These are phyloP conservation scores for Lacanobia wlatinum DNA, from an alignment of 2,888 invertebrate species.

Conservation along the genomic window DNA sequence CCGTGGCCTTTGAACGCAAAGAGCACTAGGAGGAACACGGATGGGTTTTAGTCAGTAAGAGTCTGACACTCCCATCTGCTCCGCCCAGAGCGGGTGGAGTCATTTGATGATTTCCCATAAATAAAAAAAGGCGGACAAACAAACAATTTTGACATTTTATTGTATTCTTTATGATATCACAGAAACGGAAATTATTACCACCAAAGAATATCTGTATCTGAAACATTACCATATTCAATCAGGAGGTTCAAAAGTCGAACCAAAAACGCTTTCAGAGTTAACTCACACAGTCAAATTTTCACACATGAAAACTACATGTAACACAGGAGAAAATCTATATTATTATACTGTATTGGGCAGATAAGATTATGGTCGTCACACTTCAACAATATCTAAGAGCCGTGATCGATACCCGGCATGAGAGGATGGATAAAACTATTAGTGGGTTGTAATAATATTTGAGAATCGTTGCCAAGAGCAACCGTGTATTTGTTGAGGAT, in stretches of 20 bases:
- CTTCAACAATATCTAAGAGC: conserved; percentile 52
- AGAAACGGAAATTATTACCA: neutral
- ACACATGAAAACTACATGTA: conserved; percentile 16
- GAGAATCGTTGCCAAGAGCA: conserved; percentile 28
- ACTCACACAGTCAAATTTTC: conserved; percentile 8
- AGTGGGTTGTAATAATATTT: conserved; percentile 40
- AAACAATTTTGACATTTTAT: too few species aligned
- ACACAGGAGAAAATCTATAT: conserved; percentile 41
- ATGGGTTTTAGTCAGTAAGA: too few species aligned
- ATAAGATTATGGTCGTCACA: conserved; percentile 57
- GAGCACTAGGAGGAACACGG: too few species aligned
- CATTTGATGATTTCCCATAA: too few species aligned
- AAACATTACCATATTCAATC: neutral
- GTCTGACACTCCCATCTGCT: too few species aligned
- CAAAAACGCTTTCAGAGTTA: neutral
- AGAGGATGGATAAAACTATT: conserved; percentile 57
- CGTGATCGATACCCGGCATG: conserved; percentile 50
- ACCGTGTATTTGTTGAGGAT: conserved; percentile 32
- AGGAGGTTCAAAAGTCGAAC: neutral
- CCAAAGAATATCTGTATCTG: neutral
- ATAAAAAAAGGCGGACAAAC: too few species aligned
- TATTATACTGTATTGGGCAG: conserved; percentile 46
- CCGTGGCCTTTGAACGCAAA: too few species aligned
- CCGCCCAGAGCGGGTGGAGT: too few species aligned
- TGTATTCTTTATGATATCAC: too few species aligned